Percentiles rank a stretch among this genome's conserved stretches.
Evolutionary conservation across 2,113 vertebrate species (phyloP).

Genomic region (Psittacula cyanocephala): DNA sequence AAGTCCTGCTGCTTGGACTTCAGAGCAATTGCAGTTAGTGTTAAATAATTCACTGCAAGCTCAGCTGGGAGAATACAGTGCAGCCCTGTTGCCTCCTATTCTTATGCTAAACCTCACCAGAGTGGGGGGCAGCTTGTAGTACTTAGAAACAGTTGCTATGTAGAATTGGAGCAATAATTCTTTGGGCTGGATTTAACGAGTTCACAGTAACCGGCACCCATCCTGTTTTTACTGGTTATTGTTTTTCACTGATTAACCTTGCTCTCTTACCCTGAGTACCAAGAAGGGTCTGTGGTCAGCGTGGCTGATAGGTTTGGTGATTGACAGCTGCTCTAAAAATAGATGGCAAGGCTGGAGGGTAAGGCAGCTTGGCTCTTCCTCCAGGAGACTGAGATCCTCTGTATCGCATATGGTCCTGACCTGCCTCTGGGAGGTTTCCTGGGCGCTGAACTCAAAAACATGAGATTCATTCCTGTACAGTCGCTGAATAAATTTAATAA

Average conservation of each 20-base stretch:
- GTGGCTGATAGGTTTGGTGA: neutral
- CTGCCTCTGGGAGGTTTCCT: neutral
- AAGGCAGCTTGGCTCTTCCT: neutral
- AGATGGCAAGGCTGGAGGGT: neutral
- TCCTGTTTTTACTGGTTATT: neutral
- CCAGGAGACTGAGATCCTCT: neutral
- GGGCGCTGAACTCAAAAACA: neutral
- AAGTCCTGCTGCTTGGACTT: constrained; percentile 35
- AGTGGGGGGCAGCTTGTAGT: neutral
- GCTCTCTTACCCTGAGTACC: neutral
- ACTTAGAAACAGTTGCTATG: constrained; percentile 53
- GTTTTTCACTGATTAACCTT: constrained; percentile 27
- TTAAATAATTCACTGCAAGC: constrained; percentile 50
- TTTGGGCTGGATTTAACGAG: neutral
- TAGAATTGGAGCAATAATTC: neutral
- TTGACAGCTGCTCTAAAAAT: neutral
- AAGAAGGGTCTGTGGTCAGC: neutral
- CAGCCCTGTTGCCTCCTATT: neutral
- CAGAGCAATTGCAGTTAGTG: constrained; percentile 6
- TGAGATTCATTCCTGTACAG: neutral
- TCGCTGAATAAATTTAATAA: neutral
- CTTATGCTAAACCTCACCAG: neutral
- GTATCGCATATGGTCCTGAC: neutral
- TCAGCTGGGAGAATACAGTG: neutral
- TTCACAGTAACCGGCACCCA: neutral